phyloP scores from a whole-genome alignment of 2,888 invertebrate genomes.

The Lagria hirta region DNA sequence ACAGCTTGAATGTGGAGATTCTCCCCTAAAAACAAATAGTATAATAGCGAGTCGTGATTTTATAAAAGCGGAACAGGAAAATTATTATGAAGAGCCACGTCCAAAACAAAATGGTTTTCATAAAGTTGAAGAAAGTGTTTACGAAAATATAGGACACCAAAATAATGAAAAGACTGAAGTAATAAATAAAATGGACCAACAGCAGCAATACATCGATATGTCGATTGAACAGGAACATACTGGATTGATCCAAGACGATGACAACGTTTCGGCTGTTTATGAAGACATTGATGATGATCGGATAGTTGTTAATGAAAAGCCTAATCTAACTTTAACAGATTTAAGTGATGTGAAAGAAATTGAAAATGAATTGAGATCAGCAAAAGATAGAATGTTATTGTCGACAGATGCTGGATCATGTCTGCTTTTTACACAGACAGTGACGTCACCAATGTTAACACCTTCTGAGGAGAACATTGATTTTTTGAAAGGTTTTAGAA shows the following conservation, averaged over 20 bases:
- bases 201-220: constrained; percentile 40
- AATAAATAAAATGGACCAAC: constrained; percentile 31
- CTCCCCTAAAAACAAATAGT: constrained; percentile 23
- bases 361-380: constrained; percentile 38
- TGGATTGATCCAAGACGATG: too few relatives aligned
- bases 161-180: constrained; percentile 36
- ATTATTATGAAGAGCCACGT: constrained; percentile 38
- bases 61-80: constrained; percentile 42
- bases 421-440: constrained; percentile 53
- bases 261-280: constrained; percentile 19
- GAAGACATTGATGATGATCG: constrained; percentile 22
- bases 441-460: constrained; percentile 54
- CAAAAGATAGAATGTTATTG: constrained; percentile 51
- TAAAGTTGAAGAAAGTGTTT: constrained; percentile 25
- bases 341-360: constrained; percentile 12
- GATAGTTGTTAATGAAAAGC: constrained; percentile 25
- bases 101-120: constrained; percentile 33
- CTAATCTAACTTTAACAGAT: constrained; percentile 31
- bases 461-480: constrained; percentile 54
- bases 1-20: constrained; percentile 41
- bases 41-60: constrained; percentile 38
- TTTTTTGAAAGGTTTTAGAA: constrained; percentile 51
- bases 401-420: constrained; percentile 51
- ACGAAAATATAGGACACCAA: constrained; percentile 39
- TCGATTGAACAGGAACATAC: neutral